phyloP scores from a whole-genome alignment of 1,140 invertebrate genomes.

The Drosophila seguyi region DNA sequence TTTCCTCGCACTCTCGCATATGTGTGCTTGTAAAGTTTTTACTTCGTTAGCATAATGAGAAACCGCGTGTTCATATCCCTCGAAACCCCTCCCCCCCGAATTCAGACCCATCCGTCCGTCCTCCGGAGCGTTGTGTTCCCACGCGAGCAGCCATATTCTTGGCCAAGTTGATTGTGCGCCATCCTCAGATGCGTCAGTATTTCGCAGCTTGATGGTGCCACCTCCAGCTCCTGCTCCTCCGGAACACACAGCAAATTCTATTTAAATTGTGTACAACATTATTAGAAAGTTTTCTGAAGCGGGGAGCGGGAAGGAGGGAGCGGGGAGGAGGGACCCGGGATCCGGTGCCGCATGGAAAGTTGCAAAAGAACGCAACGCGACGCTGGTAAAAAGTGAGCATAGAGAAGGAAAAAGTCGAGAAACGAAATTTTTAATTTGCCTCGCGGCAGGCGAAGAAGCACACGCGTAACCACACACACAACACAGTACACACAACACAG shows the following conservation, averaged over 20 bases:
- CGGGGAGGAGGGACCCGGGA: background rate
- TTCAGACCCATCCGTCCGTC: background rate
- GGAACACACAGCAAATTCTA: constrained; percentile 75
- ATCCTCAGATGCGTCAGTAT: constrained; percentile 66
- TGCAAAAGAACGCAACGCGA: constrained; percentile 58
- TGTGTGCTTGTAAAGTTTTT: constrained; percentile 84
- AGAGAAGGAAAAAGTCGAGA: constrained; percentile 71
- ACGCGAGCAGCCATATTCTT: constrained; percentile 54
- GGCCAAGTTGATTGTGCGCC: constrained; percentile 72
- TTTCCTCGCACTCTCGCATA: constrained; percentile 74
- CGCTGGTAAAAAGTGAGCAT: constrained; percentile 52
- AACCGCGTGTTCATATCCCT: constrained; percentile 81
- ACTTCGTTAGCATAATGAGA: constrained; percentile 85
- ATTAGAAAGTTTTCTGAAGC: constrained; percentile 82
- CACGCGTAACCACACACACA: constrained; percentile 32
- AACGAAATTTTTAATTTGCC: constrained; percentile 84
- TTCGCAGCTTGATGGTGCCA: constrained; percentile 44
- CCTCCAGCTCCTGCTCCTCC: background rate
- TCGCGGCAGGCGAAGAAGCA: constrained; percentile 62
- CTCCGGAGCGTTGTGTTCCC: constrained; percentile 5
- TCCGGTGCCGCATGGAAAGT: constrained; percentile 52
- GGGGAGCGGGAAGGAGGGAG: background rate
- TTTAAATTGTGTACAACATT: constrained; percentile 85
- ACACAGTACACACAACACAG: constrained; percentile 28
- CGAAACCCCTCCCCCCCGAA: constrained; percentile 11